Evolutionary conservation across 2,888 invertebrate genomes (phyloP).

Genomic region (Ypsolopha sequella): DNA sequence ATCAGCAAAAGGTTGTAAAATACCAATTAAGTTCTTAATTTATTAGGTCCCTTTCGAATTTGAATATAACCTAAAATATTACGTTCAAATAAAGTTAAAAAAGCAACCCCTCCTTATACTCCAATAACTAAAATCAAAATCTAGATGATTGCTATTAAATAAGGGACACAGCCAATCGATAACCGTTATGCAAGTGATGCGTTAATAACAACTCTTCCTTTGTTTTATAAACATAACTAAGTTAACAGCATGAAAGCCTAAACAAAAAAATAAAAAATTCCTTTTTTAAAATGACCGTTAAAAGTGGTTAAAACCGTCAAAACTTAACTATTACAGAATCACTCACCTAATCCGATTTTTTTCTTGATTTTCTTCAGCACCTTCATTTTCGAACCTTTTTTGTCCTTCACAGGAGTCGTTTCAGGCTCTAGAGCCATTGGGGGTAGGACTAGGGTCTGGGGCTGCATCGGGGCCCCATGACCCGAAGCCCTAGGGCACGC

Average conservation of each 20-base stretch:
- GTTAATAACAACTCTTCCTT: background rate
- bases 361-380: constrained; percentile 90
- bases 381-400: constrained; percentile 81
- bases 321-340: background rate
- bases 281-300: background rate
- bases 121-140: no score
- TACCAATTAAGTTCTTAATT: no score
- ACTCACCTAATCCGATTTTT: constrained; percentile 89
- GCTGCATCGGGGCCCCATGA: constrained; percentile 46
- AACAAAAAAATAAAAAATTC: background rate
- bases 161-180: no score
- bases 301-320: constrained; percentile 10
- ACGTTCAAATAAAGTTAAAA: no score
- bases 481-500: constrained; percentile 61
- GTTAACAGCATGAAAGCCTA: background rate
- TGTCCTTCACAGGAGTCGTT: constrained; percentile 57
- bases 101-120: no score
- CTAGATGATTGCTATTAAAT: no score
- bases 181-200: no score
- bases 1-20: no score
- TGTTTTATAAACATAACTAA: background rate
- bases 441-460: constrained; percentile 56
- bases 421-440: constrained; percentile 60
- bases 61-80: no score
- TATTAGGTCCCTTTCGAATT: no score